Percentiles rank a stretch among this genome's conserved stretches.
These are phyloP conservation scores for Phymatocera aterrima DNA, from an alignment of 2,888 invertebrate species.

Conservation along the genomic window DNA sequence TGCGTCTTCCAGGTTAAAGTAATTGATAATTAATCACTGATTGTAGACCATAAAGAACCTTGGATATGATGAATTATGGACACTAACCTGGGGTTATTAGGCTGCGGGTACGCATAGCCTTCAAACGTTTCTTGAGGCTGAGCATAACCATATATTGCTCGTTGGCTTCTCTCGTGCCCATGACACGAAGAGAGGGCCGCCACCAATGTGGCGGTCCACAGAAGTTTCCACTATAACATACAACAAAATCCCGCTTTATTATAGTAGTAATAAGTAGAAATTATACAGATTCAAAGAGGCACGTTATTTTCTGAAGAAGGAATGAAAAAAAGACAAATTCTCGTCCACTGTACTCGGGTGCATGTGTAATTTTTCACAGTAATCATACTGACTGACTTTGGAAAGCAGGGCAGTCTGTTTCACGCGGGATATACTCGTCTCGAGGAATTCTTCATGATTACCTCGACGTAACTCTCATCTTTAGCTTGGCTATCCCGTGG, in stretches of 20 bases:
- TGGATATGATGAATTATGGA: background rate
- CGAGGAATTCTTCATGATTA: constrained; percentile 10
- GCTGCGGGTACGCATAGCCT: constrained; percentile 66
- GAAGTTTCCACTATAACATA: constrained; percentile 65
- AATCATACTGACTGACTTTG: constrained; percentile 9
- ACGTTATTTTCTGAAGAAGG: background rate
- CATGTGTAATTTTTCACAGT: background rate
- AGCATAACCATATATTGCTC: constrained; percentile 66
- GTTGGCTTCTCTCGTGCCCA: constrained; percentile 64
- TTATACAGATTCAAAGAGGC: background rate
- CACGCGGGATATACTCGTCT: constrained; percentile 13
- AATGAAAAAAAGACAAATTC: background rate
- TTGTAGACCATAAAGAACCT: background rate
- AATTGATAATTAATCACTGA: background rate
- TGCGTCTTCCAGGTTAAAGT: background rate
- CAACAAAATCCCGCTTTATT: background rate
- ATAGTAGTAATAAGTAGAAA: background rate
- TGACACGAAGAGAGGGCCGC: constrained; percentile 66
- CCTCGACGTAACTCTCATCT: constrained; percentile 23
- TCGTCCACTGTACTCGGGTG: background rate
- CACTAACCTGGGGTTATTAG: constrained; percentile 59
- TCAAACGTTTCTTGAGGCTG: constrained; percentile 61
- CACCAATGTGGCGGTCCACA: constrained; percentile 69
- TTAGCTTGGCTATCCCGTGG: constrained; percentile 57
- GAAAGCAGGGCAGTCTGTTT: constrained; percentile 31